These are phyloP conservation scores for Microcaecilia unicolor DNA, from an alignment of 2,797 vertebrate genomes.

Conservation along the genomic window DNA sequence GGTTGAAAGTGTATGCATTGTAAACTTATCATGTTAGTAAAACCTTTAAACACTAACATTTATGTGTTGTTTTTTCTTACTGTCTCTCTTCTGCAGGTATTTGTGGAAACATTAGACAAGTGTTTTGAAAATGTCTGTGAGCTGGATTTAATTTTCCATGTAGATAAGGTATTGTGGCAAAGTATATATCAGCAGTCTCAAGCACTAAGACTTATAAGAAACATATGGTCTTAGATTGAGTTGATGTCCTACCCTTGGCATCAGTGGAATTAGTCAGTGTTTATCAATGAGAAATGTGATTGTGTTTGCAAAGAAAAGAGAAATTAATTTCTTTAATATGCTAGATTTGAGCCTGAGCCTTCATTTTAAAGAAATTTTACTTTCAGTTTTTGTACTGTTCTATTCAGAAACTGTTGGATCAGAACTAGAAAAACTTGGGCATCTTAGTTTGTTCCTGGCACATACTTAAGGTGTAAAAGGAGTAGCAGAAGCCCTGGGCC, in stretches of 20 bases:
- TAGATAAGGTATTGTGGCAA: slow-evolving; percentile 80
- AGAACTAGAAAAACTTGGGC: background rate
- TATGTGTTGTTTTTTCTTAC: background rate
- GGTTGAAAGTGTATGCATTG: no score
- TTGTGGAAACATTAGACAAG: slow-evolving; percentile 97
- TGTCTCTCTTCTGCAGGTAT: slow-evolving; percentile 64
- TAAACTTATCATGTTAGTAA: background rate
- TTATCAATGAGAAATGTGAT: background rate
- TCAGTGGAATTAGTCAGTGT: background rate
- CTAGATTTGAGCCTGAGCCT: background rate
- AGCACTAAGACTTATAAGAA: slow-evolving; percentile 4
- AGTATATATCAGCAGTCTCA: slow-evolving; percentile 6
- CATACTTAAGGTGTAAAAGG: no score
- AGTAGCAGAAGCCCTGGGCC: no score
- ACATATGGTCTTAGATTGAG: background rate
- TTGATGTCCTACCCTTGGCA: background rate
- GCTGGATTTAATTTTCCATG: slow-evolving; percentile 96
- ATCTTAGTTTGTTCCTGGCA: background rate
- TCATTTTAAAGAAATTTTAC: background rate
- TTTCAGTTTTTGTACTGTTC: background rate
- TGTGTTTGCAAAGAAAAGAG: background rate
- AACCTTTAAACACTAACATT: background rate
- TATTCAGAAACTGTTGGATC: background rate
- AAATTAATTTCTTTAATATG: background rate
- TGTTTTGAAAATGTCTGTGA: slow-evolving; percentile 98